Percentiles rank a stretch among this genome's conserved stretches.
These are phyloP conservation scores for Falco naumanni DNA, from an alignment of 2,797 vertebrate species.

Conservation along the genomic window DNA sequence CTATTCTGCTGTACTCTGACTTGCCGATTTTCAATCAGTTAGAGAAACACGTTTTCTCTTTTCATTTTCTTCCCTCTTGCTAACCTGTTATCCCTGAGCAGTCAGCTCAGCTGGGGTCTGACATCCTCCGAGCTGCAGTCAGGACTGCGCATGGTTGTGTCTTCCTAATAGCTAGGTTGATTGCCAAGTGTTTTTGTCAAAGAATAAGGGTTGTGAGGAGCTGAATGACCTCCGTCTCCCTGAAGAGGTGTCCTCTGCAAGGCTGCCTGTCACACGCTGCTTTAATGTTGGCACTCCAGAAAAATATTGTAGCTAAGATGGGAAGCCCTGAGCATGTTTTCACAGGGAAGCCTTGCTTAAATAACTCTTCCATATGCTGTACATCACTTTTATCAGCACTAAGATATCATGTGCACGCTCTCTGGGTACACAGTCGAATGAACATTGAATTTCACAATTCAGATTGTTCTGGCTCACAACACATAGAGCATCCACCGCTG, in stretches of 20 bases:
- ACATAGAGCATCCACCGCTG: neutral
- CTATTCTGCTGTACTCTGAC: fast-evolving
- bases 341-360: slow-evolving; percentile 36
- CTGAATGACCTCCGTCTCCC: neutral
- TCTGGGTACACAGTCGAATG: neutral
- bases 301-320: neutral
- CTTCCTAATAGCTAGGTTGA: neutral
- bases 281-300: neutral
- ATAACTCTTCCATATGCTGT: slow-evolving; percentile 5
- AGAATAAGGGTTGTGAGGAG: neutral
- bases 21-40: neutral
- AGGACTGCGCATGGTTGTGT: neutral
- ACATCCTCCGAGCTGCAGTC: neutral
- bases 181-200: neutral
- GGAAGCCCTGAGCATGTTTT: slow-evolving; percentile 21
- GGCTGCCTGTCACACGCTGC: neutral
- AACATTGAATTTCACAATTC: neutral
- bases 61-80: neutral
- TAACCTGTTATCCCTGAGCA: neutral
- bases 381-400: slow-evolving; percentile 15
- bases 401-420: neutral
- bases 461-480: neutral
- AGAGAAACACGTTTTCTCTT: neutral
- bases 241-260: slow-evolving; percentile 14
- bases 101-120: neutral